Evolutionary conservation across 2,797 vertebrate species (phyloP).

Genomic region (Telmatherina bonti): DNA sequence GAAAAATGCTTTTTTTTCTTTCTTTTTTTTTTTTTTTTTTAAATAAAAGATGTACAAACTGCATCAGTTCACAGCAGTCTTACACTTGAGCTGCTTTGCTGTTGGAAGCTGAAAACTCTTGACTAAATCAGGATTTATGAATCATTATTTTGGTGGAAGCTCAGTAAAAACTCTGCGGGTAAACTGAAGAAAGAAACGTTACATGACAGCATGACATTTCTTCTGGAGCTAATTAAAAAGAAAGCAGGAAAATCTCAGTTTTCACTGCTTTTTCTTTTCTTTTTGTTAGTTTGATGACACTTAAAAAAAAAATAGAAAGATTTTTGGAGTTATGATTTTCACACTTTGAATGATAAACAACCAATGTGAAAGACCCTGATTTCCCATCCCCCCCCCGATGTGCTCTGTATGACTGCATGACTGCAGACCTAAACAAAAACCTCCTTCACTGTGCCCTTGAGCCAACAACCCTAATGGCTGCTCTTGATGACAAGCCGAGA

Average conservation of each 20-base stretch:
- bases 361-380: constrained; percentile 44
- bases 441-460: constrained; percentile 73
- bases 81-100: constrained; percentile 15
- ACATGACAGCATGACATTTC: constrained; percentile 42
- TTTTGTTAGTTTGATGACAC: constrained; percentile 38
- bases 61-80: constrained; percentile 17
- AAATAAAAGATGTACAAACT: constrained; percentile 20
- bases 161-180: constrained; percentile 16
- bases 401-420: constrained; percentile 61
- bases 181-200: constrained; percentile 21
- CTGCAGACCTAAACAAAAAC: constrained; percentile 66
- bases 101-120: constrained; percentile 29
- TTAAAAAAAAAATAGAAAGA: constrained; percentile 17
- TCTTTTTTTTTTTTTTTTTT: constrained; percentile 2
- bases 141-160: constrained; percentile 20
- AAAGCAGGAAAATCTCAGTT: constrained; percentile 23
- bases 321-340: constrained; percentile 46
- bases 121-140: constrained; percentile 36
- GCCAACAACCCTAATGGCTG: constrained; percentile 50
- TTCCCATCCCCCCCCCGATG: constrained; percentile 61
- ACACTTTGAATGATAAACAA: constrained; percentile 44
- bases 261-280: no score
- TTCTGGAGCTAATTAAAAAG: constrained; percentile 42
- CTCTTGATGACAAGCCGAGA: constrained; percentile 54
- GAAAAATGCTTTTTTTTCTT: constrained; percentile 27